Base-by-base conservation (phyloP, 2,888 invertebrate genomes). In the Pocota personata region DNA sequence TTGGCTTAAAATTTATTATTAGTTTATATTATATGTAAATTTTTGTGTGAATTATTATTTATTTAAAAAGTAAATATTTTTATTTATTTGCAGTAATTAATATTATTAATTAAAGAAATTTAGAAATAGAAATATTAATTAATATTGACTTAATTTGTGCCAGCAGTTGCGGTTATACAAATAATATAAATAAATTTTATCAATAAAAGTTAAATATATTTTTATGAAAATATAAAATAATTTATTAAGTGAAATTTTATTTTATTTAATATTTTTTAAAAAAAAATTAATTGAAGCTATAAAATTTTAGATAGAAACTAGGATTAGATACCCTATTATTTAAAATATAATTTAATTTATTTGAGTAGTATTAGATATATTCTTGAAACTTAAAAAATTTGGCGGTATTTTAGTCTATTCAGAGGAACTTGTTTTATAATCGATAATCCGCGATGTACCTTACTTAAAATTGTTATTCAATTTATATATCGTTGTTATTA, bases 401-500 rank as follows among this genome's bases (percentile, higher is more conserved):
- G 94, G 94, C 95, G 94, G 94, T 95, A 94, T 94, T 94, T 94
- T 94, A 94, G 93, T 94, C 94, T 93, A 93, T 94, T 94, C 93
- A 95, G 94, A 94, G 95, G 94, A 95, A 95, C 93, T 93, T 95
- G 94, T 94, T 93, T n/a, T n/a, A n/a, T n/a, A n/a, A 95, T 94
- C 93, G 95, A 95, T 95, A 94, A 88, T 94, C 94, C 95, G 94
- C 93, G 93, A 89, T 90, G 90, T 88, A 90, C n/a, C n/a, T n/a
- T n/a, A n/a, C n/a, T n/a, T n/a, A n/a, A n/a, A n/a, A 76, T 88
- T 90, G 92, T 94, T 93, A 94, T 94, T 94, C 94, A 94, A 94
- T 94, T 95, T 94, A 94, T 94, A 94, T 94, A 94, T 94, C 94
- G 94, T 94, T 94, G 94, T 95, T 95, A 94, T 93, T 90, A 92